Evolutionary conservation across 2,888 invertebrate species (phyloP).

Genomic region (Microchrysa polita): DNA sequence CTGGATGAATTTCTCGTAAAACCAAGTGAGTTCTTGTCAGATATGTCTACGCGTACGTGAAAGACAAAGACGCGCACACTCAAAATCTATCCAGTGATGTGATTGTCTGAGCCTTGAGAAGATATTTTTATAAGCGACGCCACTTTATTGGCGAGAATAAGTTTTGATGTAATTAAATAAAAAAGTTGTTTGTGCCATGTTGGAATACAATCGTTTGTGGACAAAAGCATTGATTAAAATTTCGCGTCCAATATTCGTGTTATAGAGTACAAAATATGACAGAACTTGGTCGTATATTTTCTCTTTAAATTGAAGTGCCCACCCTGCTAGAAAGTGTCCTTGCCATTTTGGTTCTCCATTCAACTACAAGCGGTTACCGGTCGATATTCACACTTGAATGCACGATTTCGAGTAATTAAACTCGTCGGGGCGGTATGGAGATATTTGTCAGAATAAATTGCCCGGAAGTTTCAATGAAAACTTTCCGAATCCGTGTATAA

Average conservation of each 20-base stretch:
- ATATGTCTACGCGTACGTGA: not conserved
- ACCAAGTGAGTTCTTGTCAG: not conserved
- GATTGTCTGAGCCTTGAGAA: constrained; percentile 2
- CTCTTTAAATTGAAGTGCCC: too few species aligned
- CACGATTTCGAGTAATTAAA: not conserved
- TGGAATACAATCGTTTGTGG: too few species aligned
- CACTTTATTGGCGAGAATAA: constrained; percentile 11
- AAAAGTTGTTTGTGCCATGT: too few species aligned
- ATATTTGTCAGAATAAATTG: not conserved
- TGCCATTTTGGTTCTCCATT: too few species aligned
- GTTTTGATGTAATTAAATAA: too few species aligned
- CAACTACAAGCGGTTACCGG: too few species aligned
- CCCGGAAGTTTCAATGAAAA: constrained; percentile 5
- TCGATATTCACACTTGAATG: not conserved
- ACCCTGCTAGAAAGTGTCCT: too few species aligned
- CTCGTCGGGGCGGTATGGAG: not conserved
- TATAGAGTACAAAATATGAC: too few species aligned
- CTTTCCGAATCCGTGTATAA: not conserved
- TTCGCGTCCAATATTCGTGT: too few species aligned
- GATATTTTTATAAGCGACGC: constrained; percentile 21
- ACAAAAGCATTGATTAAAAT: too few species aligned
- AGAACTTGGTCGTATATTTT: too few species aligned
- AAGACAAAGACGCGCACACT: constrained; percentile 41
- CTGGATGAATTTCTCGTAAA: too few species aligned
- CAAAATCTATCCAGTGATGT: not conserved